Evolutionary conservation across 2,113 vertebrate genomes (phyloP).

Genomic region (Oryzias woworae): DNA sequence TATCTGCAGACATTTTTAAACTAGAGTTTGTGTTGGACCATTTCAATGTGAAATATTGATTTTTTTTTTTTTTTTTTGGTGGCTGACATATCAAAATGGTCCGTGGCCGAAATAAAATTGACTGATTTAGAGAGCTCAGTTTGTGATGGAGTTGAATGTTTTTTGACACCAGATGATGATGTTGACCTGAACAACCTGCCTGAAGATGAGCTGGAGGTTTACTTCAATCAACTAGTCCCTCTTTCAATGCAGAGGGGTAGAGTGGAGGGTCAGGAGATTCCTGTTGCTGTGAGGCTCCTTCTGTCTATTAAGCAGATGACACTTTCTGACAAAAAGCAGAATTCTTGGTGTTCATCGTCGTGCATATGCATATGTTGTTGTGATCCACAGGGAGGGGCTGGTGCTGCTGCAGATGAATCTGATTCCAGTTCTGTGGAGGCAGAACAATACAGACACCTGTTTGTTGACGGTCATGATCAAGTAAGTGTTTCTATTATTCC

Average conservation of each 20-base stretch:
- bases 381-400: slow-evolving; percentile 42
- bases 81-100: too few relatives aligned
- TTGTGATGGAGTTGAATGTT: neutral
- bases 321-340: too few relatives aligned
- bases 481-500: slow-evolving; percentile 25
- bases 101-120: too few relatives aligned
- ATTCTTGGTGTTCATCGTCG: too few relatives aligned
- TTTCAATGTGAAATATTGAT: too few relatives aligned
- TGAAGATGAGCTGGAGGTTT: slow-evolving; percentile 87
- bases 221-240: slow-evolving; percentile 87
- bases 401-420: slow-evolving; percentile 30
- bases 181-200: slow-evolving; percentile 86
- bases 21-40: too few relatives aligned
- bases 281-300: slow-evolving; percentile 63
- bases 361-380: neutral
- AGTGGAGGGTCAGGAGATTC: slow-evolving; percentile 78
- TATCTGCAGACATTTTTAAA: too few relatives aligned
- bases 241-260: slow-evolving; percentile 82
- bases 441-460: slow-evolving; percentile 57
- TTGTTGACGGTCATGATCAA: slow-evolving; percentile 65
- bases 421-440: slow-evolving; percentile 56
- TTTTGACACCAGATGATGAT: slow-evolving; percentile 81
- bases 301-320: neutral
- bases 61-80: too few relatives aligned
- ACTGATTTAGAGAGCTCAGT: neutral